Evolutionary conservation across 2,797 vertebrate species (phyloP).

Genomic region (Trematomus bernacchii): DNA sequence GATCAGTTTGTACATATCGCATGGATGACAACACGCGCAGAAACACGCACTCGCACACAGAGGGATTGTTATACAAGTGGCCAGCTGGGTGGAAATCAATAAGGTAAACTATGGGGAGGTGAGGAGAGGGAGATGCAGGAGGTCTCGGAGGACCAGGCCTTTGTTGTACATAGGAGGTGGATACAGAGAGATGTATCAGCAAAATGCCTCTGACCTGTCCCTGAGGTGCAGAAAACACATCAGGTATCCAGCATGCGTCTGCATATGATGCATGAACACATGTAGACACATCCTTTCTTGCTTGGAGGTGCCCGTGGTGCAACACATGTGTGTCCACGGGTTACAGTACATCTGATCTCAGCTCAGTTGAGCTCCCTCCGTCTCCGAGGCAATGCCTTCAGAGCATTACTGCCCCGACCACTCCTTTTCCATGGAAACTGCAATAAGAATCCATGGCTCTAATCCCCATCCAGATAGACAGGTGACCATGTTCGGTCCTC

Average conservation of each 20-base stretch:
- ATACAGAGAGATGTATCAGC: slow-evolving; percentile 66
- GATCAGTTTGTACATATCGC: not conserved
- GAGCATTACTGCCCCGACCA: slow-evolving; percentile 52
- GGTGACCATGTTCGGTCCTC: slow-evolving; percentile 66
- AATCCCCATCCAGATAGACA: slow-evolving; percentile 52
- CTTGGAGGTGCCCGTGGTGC: slow-evolving; percentile 21
- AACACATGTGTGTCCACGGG: slow-evolving; percentile 38
- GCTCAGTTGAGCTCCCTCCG: slow-evolving; percentile 18
- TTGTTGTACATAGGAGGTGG: slow-evolving; percentile 71
- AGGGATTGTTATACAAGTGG: slow-evolving; percentile 72
- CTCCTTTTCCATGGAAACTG: slow-evolving; percentile 71
- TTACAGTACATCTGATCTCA: slow-evolving; percentile 58
- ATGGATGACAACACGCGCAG: not conserved
- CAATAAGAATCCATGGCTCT: slow-evolving; percentile 50
- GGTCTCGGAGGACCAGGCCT: slow-evolving; percentile 73
- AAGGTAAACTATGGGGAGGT: slow-evolving; percentile 75
- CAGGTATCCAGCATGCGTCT: slow-evolving; percentile 27
- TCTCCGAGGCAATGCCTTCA: slow-evolving; percentile 32
- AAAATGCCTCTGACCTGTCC: slow-evolving; percentile 59
- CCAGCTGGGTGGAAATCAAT: slow-evolving; percentile 75
- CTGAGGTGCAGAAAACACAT: slow-evolving; percentile 41
- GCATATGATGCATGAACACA: slow-evolving; percentile 57
- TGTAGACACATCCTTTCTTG: slow-evolving; percentile 44
- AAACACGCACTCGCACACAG: slow-evolving; percentile 2
- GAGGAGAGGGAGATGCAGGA: slow-evolving; percentile 56